A percentile compares a stretch with the other conserved stretches of the same genome.
These are phyloP conservation scores for Melanocharis versteri DNA, from an alignment of 2,113 vertebrate genomes.

Conservation along the genomic window DNA sequence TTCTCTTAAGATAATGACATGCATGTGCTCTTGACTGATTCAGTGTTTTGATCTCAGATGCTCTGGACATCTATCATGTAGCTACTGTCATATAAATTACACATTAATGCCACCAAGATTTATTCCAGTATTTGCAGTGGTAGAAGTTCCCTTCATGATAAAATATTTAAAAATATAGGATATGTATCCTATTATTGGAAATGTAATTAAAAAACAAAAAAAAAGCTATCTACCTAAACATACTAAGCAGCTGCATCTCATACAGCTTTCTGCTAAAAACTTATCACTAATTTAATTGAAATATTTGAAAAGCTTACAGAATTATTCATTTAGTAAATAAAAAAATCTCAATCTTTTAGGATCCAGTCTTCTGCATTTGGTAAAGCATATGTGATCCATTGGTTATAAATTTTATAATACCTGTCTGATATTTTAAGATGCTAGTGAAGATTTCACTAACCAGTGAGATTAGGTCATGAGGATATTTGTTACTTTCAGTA, in stretches of 20 bases:
- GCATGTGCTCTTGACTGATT: conserved; percentile 37
- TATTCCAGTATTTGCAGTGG: background rate
- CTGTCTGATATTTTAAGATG: background rate
- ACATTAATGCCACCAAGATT: conserved; percentile 12
- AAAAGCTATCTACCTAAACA: background rate
- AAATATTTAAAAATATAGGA: background rate
- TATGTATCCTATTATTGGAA: background rate
- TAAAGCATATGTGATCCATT: background rate
- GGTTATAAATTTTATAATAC: background rate
- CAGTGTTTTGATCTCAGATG: conserved; percentile 55
- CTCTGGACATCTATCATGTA: conserved; percentile 48
- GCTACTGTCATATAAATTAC: conserved; percentile 45
- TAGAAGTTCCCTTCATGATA: background rate
- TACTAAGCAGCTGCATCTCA: background rate
- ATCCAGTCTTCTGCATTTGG: background rate
- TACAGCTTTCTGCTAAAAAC: background rate
- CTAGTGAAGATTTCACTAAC: background rate
- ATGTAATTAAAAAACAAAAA: background rate
- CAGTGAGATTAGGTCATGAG: background rate
- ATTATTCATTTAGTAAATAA: background rate
- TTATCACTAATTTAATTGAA: background rate
- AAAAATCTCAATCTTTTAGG: background rate
- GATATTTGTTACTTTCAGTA: background rate
- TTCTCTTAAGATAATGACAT: conserved; percentile 45
- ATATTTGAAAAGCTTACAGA: background rate